Percentiles rank a stretch among this genome's conserved stretches.
phyloP scores from a whole-genome alignment of 1,140 invertebrate genomes.

The Planococcus citri region DNA sequence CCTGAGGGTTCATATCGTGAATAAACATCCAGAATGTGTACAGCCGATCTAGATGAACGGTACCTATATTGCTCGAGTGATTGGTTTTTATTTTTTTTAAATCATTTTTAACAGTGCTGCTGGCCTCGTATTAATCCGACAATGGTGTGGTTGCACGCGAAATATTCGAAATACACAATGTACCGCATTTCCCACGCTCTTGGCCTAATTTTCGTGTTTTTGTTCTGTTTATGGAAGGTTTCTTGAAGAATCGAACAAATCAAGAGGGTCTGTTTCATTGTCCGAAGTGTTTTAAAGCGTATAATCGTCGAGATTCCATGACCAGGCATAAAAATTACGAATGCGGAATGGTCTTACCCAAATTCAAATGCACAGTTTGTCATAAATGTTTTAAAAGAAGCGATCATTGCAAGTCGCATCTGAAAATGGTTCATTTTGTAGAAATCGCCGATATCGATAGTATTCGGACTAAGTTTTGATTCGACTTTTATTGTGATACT shows the following conservation, averaged over 20 bases:
- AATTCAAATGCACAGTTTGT: conserved; percentile 24
- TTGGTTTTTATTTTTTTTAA: no score
- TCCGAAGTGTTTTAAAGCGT: conserved; percentile 21
- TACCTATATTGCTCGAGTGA: no score
- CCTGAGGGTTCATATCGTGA: conserved; percentile 33
- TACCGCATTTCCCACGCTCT: no score
- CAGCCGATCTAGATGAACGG: no score
- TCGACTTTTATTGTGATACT: neutral
- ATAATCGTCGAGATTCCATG: conserved; percentile 32
- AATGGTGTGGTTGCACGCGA: neutral
- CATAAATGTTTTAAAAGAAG: conserved; percentile 31
- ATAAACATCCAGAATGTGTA: neutral
- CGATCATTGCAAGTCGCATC: conserved; percentile 22
- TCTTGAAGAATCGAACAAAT: no score
- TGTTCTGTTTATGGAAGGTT: no score
- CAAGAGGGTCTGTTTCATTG: neutral
- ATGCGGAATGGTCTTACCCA: conserved; percentile 34
- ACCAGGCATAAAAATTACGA: conserved; percentile 34
- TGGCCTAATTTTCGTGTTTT: no score
- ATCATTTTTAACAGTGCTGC: no score
- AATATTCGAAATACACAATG: no score
- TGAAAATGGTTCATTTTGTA: conserved; percentile 22
- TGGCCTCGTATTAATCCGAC: no score
- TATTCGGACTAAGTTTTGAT: neutral
- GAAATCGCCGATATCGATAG: neutral